These are phyloP conservation scores for Anthonomus grandis DNA, from an alignment of 1,140 invertebrate species.

Conservation along the genomic window DNA sequence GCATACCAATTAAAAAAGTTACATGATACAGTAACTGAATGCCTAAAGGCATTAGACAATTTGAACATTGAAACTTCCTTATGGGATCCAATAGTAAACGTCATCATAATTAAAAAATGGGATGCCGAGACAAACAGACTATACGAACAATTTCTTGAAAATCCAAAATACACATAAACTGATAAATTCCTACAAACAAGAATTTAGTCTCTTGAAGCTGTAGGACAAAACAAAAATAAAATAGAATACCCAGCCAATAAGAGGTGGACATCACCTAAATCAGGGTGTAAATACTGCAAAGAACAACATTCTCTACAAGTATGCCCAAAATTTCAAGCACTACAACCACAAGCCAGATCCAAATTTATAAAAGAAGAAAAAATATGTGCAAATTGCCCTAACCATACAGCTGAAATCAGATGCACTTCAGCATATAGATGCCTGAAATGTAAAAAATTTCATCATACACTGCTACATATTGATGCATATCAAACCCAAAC, in stretches of 20 bases:
- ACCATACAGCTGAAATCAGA: background rate
- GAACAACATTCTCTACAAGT: background rate
- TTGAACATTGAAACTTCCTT: background rate
- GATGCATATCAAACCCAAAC: background rate
- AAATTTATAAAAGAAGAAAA: background rate
- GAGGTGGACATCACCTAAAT: background rate
- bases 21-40: background rate
- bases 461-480: background rate
- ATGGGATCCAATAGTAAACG: background rate
- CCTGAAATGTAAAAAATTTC: background rate
- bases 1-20: background rate
- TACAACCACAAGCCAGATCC: background rate
- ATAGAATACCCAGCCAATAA: background rate
- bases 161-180: background rate
- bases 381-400: background rate
- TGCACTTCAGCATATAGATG: background rate
- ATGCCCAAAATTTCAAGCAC: background rate
- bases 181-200: background rate
- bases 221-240: background rate
- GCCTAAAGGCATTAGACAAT: slow-evolving; percentile 9
- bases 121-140: background rate
- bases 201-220: background rate
- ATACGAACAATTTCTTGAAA: background rate
- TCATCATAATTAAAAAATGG: background rate
- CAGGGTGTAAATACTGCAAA: too few species aligned